Evolutionary conservation across 1,140 invertebrate genomes (phyloP).

Genomic region (Bombus ignitus): DNA sequence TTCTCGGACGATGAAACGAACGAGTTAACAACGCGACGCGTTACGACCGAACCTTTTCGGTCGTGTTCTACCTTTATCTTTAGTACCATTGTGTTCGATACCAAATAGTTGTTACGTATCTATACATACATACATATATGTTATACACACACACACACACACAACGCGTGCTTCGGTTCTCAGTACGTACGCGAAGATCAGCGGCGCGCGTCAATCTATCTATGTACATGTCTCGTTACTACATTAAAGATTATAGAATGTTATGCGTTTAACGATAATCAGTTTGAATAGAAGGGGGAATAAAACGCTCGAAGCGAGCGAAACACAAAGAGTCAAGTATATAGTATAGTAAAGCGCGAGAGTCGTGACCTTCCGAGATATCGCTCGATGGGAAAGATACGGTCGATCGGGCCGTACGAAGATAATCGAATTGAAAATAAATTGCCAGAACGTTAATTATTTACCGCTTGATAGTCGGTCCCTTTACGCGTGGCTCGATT

Average conservation of each 20-base stretch:
- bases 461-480: background rate
- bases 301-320: background rate
- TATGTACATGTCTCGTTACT: conserved; percentile 38
- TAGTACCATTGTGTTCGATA: conserved; percentile 52
- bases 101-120: conserved; percentile 28
- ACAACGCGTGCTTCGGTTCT: background rate
- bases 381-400: background rate
- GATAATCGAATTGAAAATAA: background rate
- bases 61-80: background rate
- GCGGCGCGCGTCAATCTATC: conserved; percentile 21
- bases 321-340: background rate
- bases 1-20: conserved; percentile 14
- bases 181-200: too few relatives aligned
- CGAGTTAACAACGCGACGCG: conserved; percentile 15
- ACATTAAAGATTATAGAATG: conserved; percentile 54
- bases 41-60: background rate
- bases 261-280: conserved; percentile 58
- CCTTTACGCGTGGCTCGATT: background rate
- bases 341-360: background rate
- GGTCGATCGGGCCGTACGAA: background rate
- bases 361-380: background rate
- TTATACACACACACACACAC: background rate
- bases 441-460: background rate
- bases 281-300: conserved; percentile 7
- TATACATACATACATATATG: conserved; percentile 13